Conservation (phyloP, 2,888 invertebrate species). For the Eristalinus aeneus region DNA sequence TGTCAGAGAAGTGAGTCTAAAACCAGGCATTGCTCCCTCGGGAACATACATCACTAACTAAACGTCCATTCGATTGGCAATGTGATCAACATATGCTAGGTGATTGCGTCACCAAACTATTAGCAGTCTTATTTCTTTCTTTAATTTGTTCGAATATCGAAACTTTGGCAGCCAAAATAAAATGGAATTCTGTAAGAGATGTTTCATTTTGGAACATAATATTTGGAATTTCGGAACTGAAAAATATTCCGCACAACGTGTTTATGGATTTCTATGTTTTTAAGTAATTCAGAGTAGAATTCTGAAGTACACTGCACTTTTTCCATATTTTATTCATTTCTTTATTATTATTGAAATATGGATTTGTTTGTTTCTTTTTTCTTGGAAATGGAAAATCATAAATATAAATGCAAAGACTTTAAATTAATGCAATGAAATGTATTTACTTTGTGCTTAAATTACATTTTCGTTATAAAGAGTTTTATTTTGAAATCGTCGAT, state of each 20-base stretch:
- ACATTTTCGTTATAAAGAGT: too few species aligned
- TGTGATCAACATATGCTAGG: slow-evolving; percentile 31
- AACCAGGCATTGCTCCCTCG: neutral
- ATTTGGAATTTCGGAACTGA: neutral
- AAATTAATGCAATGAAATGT: too few species aligned
- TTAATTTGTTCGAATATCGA: neutral
- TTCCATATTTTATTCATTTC: neutral
- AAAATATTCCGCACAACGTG: slow-evolving; percentile 56
- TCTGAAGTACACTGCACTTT: slow-evolving; percentile 51
- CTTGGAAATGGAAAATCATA: slow-evolving; percentile 26
- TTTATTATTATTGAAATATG: neutral
- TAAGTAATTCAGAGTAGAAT: slow-evolving; percentile 12
- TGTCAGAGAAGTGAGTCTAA: slow-evolving; percentile 17
- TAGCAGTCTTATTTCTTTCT: neutral
- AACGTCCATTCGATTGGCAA: slow-evolving; percentile 40
- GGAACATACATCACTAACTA: slow-evolving; percentile 26
- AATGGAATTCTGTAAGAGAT: neutral
- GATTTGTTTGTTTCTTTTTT: slow-evolving; percentile 1
- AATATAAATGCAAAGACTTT: too few species aligned
- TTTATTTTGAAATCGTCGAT: too few species aligned
- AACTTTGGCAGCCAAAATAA: neutral
- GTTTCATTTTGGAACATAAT: too few species aligned
- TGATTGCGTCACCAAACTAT: neutral
- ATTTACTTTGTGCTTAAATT: too few species aligned
- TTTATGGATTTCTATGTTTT: neutral